phyloP scores from a whole-genome alignment of 2,797 vertebrate genomes.

The Cryptoprocta ferox region DNA sequence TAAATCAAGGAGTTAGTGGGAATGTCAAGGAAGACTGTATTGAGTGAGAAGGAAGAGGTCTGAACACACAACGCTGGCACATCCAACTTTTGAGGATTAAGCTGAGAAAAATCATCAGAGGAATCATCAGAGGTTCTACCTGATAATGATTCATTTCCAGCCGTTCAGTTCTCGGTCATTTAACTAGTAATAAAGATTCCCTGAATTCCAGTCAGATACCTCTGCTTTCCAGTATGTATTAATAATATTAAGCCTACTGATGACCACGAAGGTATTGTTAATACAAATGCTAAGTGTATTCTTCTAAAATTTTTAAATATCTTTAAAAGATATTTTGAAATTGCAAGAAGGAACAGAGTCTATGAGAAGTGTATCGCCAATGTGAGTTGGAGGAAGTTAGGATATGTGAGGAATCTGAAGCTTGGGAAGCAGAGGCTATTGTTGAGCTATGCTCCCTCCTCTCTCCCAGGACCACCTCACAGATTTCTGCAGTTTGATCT shows the following conservation, averaged over 20 bases:
- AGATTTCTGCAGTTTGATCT: neutral
- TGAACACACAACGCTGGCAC: neutral
- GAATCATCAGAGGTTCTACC: neutral
- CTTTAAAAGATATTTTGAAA: conserved; percentile 16
- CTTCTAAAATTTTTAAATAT: neutral
- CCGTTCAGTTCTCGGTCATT: neutral
- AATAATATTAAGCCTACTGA: neutral
- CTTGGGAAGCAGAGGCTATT: neutral
- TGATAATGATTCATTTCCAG: neutral
- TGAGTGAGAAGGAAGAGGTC: neutral
- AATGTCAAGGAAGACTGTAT: neutral
- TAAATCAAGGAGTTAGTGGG: neutral
- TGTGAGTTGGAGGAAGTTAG: neutral
- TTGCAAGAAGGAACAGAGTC: neutral
- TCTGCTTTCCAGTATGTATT: neutral
- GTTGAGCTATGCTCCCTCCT: neutral
- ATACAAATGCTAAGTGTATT: neutral
- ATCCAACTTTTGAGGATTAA: neutral
- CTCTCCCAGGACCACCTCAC: neutral
- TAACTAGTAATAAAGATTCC: neutral
- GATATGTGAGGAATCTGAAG: neutral
- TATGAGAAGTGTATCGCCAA: neutral
- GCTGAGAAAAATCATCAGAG: neutral
- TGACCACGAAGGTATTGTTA: neutral
- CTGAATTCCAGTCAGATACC: neutral